Base-by-base conservation (phyloP, 2,888 invertebrate species). In the Andrena flavipes region DNA sequence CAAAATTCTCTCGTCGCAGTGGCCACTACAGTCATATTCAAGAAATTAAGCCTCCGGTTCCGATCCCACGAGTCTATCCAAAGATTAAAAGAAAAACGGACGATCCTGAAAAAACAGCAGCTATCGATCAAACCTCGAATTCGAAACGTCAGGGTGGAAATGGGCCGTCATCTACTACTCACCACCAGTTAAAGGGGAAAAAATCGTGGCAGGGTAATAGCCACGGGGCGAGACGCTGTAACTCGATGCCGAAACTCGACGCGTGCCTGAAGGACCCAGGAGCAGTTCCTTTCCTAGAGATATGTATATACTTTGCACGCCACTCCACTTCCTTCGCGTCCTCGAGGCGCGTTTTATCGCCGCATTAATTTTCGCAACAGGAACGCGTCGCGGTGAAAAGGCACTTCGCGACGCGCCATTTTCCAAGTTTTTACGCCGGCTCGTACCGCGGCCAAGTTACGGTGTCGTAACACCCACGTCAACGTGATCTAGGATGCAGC, bases 101-200 rank as follows among this genome's bases (percentile, higher is more conserved):
- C 49, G 8, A 33, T 1, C 42, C 8, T 29, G n/a, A 48, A 80
- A 87, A 85, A 88, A 85, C 72, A 48, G 51, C n/a, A 64, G 60
- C 87, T 84, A 91, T 91, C 91, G 83, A 91, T 91, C 91, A 91
- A 88, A 82, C 82, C 60, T 80, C 56, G 48, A 78, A 76, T 68
- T 82, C 67, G 80, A 65, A 76, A 71, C 70, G 81, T 68, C 80
- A 84, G 78, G n/a, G 69, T 86, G 84, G 83, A 87, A 87, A 83
- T 78, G 84, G 82, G 67, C 80, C 79, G 76, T 68, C 80, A 67
- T 79, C 67, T 77, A 72, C 63, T 65, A 67, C 51, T 84, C 76
- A 75, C 83, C 78, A 73, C 56, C 23, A 20, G 56, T 56, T 56
- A 26, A 83, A 79, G 68, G 75, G 63, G 76, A 71, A 74, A 71